phyloP scores from a whole-genome alignment of 2,888 invertebrate species.

The Lithophane ornitopus region DNA sequence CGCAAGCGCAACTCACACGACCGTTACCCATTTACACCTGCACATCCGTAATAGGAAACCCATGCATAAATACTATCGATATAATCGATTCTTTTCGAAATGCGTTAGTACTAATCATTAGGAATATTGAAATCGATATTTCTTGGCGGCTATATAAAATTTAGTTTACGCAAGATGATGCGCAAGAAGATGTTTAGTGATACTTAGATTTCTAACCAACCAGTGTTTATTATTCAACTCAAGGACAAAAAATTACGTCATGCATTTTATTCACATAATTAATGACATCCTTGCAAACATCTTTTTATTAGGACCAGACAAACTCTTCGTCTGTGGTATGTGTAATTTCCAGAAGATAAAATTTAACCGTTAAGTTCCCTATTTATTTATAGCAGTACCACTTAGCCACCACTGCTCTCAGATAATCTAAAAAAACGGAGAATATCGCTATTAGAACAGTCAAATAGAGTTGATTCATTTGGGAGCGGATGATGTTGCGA shows the following conservation, averaged over 20 bases:
- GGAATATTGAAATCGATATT: slow-evolving; percentile 18
- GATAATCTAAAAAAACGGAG: background rate
- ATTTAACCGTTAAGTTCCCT: no score
- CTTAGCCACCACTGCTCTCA: no score
- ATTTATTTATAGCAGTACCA: no score
- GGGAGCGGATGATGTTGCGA: background rate
- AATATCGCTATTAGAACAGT: background rate
- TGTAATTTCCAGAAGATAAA: no score
- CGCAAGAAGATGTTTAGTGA: background rate
- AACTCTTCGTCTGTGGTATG: no score
- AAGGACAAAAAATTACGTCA: slow-evolving; percentile 53
- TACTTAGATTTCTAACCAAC: background rate
- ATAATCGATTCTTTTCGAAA: slow-evolving; percentile 20
- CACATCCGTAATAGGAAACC: slow-evolving; percentile 48
- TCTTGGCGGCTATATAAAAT: background rate
- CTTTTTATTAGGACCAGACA: no score
- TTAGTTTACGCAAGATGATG: background rate
- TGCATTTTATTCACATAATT: slow-evolving; percentile 46
- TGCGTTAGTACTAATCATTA: background rate
- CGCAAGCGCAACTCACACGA: slow-evolving; percentile 71
- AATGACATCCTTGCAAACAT: slow-evolving; percentile 57
- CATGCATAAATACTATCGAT: slow-evolving; percentile 20
- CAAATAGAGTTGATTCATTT: background rate
- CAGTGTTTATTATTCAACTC: slow-evolving; percentile 14
- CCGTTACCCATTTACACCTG: slow-evolving; percentile 33